Evolutionary conservation across 2,113 vertebrate species (phyloP).

Genomic region (Ctenomys sociabilis): DNA sequence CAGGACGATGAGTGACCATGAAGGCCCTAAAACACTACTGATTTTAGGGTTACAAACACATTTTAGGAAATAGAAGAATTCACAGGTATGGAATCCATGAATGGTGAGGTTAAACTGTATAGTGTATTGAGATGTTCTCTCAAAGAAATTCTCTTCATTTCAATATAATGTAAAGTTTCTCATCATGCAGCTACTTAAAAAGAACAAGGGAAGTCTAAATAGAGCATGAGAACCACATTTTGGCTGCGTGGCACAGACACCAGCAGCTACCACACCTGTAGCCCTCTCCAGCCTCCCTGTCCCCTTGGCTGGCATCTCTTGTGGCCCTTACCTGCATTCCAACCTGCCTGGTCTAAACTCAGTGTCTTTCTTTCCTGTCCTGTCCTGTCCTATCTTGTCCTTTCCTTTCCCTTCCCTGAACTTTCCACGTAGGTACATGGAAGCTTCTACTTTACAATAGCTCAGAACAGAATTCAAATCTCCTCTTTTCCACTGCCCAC

Average conservation of each 20-base stretch:
- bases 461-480: not conserved
- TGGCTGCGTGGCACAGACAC: not conserved
- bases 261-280: fast-evolving
- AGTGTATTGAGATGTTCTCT: not conserved
- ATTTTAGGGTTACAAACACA: not conserved
- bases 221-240: fast-evolving
- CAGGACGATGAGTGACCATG: not conserved
- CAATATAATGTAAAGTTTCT: not conserved
- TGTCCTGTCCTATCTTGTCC: not conserved
- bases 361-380: not conserved
- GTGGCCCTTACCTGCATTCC: fast-evolving
- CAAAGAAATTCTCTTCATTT: not conserved
- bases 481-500: not conserved
- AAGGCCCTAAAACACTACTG: not conserved
- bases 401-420: not conserved
- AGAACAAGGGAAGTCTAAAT: not conserved
- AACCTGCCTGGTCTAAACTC: not conserved
- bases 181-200: not conserved
- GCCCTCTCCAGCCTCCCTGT: too few relatives aligned
- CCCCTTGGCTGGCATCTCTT: not conserved
- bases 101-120: not conserved
- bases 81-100: not conserved
- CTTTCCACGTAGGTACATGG: not conserved
- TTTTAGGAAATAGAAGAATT: not conserved
- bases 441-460: not conserved